These are phyloP conservation scores for Propithecus deckenii DNA, from an alignment of 2,797 vertebrate genomes.

Conservation along the genomic window DNA sequence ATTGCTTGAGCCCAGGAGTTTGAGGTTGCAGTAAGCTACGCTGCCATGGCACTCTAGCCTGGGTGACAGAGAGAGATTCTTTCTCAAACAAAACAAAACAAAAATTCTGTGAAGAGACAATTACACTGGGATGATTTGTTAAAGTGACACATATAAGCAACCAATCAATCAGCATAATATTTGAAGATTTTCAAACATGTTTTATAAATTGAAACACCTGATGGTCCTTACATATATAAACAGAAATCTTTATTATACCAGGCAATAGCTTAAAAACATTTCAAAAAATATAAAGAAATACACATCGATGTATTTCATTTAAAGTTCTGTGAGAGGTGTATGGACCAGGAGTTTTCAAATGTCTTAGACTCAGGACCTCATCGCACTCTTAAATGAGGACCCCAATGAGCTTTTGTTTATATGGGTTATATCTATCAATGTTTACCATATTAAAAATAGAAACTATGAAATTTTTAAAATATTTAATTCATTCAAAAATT, in stretches of 20 bases:
- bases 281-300: neutral
- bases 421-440: no score
- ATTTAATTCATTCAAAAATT: neutral
- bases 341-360: neutral
- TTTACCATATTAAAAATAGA: no score
- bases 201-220: neutral
- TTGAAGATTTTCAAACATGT: neutral
- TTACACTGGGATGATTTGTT: neutral
- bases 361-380: neutral
- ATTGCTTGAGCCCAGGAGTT: no score
- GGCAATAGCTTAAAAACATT: neutral
- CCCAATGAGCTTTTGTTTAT: no score
- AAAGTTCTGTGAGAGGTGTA: neutral
- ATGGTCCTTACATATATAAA: neutral
- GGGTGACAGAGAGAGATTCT: no score
- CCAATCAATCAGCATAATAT: neutral
- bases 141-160: neutral
- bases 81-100: no score
- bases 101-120: neutral
- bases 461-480: neutral
- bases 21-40: no score
- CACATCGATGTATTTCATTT: neutral
- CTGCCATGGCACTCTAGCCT: no score
- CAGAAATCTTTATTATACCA: neutral
- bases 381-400: neutral